Percentiles rank a stretch among this genome's conserved stretches.
Conservation (phyloP, 2,888 invertebrate species). For the Himalopsyche tibetana region DNA sequence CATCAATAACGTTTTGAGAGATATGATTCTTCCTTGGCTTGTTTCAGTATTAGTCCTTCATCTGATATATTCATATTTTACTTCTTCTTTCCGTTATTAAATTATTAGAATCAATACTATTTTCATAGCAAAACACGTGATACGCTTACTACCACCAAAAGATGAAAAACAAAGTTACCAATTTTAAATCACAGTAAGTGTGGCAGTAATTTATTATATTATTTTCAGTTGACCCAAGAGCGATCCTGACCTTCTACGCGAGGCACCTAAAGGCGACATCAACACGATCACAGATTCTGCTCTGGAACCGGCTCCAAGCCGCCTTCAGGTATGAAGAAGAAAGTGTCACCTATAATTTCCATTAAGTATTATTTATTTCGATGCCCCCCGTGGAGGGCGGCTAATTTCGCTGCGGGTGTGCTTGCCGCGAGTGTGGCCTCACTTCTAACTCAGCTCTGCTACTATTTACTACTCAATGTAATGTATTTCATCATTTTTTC, state of each 20-base stretch:
- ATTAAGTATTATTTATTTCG: constrained; percentile 60
- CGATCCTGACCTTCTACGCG: constrained; percentile 6
- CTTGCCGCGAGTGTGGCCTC: constrained; percentile 41
- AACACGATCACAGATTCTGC: background rate
- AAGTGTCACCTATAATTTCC: constrained; percentile 59
- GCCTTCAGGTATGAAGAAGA: constrained; percentile 22
- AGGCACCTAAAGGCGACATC: constrained; percentile 18
- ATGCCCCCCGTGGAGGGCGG: constrained; percentile 49
- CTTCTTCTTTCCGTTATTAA: too few species aligned
- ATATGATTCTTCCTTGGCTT: too few species aligned
- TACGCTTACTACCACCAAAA: too few species aligned
- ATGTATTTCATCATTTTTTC: background rate
- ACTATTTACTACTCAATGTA: constrained; percentile 43
- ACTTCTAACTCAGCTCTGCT: constrained; percentile 28
- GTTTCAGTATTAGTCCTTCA: too few species aligned
- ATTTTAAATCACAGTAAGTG: too few species aligned
- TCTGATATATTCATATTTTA: too few species aligned
- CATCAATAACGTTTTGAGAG: too few species aligned
- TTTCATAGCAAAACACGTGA: too few species aligned
- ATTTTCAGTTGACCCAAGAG: constrained; percentile 11
- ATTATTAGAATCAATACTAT: too few species aligned
- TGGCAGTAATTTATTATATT: background rate
- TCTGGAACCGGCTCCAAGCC: constrained; percentile 5
- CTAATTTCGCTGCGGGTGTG: constrained; percentile 32
- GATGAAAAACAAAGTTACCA: too few species aligned